Conservation (phyloP, 2,113 vertebrate genomes). For the Chunga burmeisteri region DNA sequence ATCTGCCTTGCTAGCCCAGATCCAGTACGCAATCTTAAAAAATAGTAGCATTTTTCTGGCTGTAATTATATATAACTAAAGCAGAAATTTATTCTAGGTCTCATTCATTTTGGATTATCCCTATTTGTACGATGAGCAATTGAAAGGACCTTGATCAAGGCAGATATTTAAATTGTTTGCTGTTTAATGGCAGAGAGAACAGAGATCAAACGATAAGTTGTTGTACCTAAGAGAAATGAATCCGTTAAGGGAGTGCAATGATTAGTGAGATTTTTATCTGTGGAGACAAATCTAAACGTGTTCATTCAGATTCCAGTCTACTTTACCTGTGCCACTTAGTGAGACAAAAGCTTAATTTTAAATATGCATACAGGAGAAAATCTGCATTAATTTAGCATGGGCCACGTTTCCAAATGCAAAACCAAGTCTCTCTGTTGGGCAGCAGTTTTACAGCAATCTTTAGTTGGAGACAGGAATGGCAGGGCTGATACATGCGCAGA, state of each 20-base stretch:
- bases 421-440: not conserved
- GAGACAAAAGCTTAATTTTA: not conserved
- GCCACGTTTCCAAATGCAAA: not conserved
- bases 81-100: not conserved
- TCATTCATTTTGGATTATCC: constrained; percentile 15
- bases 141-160: constrained; percentile 29
- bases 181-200: constrained; percentile 18
- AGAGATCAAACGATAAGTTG: not conserved
- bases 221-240: constrained; percentile 29
- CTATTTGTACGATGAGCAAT: not conserved
- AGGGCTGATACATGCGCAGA: not conserved
- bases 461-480: not conserved
- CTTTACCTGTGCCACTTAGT: not conserved
- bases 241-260: not conserved
- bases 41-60: not conserved
- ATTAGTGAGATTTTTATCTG: constrained; percentile 31
- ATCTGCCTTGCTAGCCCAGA: not conserved
- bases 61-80: not conserved
- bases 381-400: not conserved
- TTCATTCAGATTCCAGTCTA: not conserved
- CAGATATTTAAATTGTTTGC: constrained; percentile 37
- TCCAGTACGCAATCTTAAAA: not conserved
- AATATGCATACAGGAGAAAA: not conserved
- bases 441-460: not conserved
- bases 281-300: not conserved